Conservation (phyloP, 2,113 vertebrate species). For the Pithys albifrons region DNA sequence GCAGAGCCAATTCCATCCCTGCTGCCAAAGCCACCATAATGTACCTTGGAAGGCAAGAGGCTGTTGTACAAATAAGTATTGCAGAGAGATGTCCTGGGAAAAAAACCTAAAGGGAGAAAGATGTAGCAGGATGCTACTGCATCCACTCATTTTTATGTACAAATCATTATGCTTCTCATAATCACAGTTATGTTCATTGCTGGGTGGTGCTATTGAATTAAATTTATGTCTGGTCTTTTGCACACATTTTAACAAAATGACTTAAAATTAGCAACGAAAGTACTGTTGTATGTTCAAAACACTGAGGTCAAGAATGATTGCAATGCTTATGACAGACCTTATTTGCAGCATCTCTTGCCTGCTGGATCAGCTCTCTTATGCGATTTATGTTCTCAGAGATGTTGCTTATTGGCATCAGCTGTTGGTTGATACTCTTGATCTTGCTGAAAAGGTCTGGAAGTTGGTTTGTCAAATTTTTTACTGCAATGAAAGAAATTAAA, state of each 20-base stretch:
- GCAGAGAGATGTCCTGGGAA: background rate
- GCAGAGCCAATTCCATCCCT: background rate
- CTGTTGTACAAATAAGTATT: background rate
- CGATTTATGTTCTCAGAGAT: slow-evolving; percentile 88
- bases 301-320: background rate
- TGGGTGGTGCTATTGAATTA: background rate
- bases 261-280: background rate
- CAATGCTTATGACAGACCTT: slow-evolving; percentile 76
- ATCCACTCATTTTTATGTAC: background rate
- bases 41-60: background rate
- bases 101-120: background rate
- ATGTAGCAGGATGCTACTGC: background rate
- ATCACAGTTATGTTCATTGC: background rate
- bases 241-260: background rate
- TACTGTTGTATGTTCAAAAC: background rate
- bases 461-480: slow-evolving; percentile 84
- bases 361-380: slow-evolving; percentile 91
- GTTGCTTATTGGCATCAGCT: slow-evolving; percentile 81
- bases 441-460: slow-evolving; percentile 88
- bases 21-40: background rate
- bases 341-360: slow-evolving; percentile 92
- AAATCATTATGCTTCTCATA: background rate
- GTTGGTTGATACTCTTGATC: slow-evolving; percentile 85
- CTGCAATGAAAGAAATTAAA: slow-evolving; percentile 64
- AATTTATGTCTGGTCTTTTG: background rate